Evolutionary conservation across 2,888 invertebrate species (phyloP), one percentile per base, ranked within the genome.

Genomic region (Micropterix aruncella): DNA sequence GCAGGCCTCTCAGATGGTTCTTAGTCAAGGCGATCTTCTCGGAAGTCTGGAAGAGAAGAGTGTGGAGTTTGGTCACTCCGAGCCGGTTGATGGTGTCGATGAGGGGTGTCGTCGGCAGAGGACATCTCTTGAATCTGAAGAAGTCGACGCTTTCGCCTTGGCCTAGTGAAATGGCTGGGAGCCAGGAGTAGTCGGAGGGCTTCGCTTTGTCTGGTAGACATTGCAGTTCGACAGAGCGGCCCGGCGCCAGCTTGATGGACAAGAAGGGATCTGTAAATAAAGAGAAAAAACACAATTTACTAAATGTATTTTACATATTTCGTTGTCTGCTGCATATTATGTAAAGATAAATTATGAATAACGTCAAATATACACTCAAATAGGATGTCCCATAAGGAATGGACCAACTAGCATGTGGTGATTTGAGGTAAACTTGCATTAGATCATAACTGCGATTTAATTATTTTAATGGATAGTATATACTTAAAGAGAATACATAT

Each of bases 1-100:
- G 62, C 41, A 83, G 61, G 18, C 75, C 76, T 2, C 65, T 60
- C 46, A 83, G 69, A 54, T 79, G 79, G 47, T 69, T 65, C 38
- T 72, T 70, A 18, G 71, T 67, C 37, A 82, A 64, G 50, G 71
- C 70, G 40, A 74, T 58, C 49, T 75, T 75, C 12, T 52, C 50
- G 16, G 66, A 63, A 46, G 69, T 71, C 56, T 70, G 69, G 50
- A 75, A 78, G 55, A 74, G 66, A 18, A 79, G 55, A 3, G 71
- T 64, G 74, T 70, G 58, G 52, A 72, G 60, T 59, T 67, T 62
- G 1, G 65, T 60, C 14, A 73, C 64, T 47, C 73, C 70, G 44
- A 75, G 61, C 38, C 58, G 63, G 5, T 59, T 57, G 44, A 74
- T 56, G 9, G 74, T 63, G 44, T 71, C 63, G 52, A 61, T 64